Evolutionary conservation across 1,140 invertebrate genomes (phyloP), one percentile per base, ranked within the genome.

Genomic region (Orius laevigatus): DNA sequence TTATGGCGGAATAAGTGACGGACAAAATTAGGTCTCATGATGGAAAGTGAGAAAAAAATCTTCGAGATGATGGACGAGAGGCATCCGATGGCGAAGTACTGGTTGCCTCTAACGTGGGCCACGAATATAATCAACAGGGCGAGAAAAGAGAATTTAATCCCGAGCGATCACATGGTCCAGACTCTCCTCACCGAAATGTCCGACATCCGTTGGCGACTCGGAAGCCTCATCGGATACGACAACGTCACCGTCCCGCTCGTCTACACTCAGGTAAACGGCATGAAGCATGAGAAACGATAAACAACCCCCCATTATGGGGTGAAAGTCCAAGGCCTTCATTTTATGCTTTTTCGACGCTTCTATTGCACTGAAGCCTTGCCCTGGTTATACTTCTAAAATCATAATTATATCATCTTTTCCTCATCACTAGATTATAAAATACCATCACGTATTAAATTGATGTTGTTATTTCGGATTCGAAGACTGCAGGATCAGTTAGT

Each of bases 211-310:
- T 70, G 78, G 59, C 69, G 81, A 57, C 65, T 88, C 50, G 84
- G 84, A 49, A 78, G 79, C 42, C 69, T 89, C 3, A 88, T 87
- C 55, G 83, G 83, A 43, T 98, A 95, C 63, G 94, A 98, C 68
- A 96, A 90, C 58, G 90, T 97, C 56, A 93, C 86, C 62, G 90
- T 97, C 52, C 94, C 94, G 36, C 74, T 97, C 19, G 92, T 97
- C 49, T 98, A 98, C 65, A 97, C 92, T 46, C 92, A 98, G 83
- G 93, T 92, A 61, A 68, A 40, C 35, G 4, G 34, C 34, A 41
- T 38, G 14, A 3, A 25, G 25, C 25, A 25, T 25, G 25, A n/a
- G n/a, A 32, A 46, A 32, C 15, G 43, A 8, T 10, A 32, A 46
- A 32, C 12, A 15, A 41, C 6, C 6, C n/a, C n/a, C n/a, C n/a